Evolutionary conservation across 2,113 vertebrate species (phyloP), one percentile per base, ranked within the genome.

Genomic region (Eclectus roratus): DNA sequence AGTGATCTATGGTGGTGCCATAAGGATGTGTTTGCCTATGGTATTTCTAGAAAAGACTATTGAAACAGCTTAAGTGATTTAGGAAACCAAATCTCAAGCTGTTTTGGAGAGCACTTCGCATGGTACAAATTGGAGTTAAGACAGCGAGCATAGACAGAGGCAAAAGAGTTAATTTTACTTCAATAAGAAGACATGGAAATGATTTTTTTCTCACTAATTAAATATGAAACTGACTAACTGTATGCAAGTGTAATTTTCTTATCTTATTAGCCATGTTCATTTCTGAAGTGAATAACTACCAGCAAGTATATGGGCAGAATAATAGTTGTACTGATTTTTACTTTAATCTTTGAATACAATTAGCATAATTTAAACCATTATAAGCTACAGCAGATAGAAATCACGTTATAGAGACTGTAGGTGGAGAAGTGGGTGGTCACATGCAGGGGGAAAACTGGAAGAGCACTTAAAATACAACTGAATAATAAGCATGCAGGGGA

Each of bases 301-400:
- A 86, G 90, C 80, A 94, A 97, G 88, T 94, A 93, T 96, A 96
- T 77, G 89, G 89, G 91, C 84, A 97, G 96, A 97, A 97, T 97
- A 97, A 98, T 97, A 97, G 97, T 96, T 15, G 43, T 89, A 96
- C 96, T 97, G 94, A 94, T 97, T 98, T 97, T 98, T 97, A 97
- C 95, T 98, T 97, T 91, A 97, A 97, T 94, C 93, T 96, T 73
- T 95, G 97, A 97, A 98, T 98, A 97, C 95, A 97, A 98, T 98
- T 98, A 98, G 79, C 97, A 98, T 98, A 97, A 98, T 98, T 98
- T 93, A 97, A 96, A 86, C 91, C 95, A 96, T 98, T 98, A 98
- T 97, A 97, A 97, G 88, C 89, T 95, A 94, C 91, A 97, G 94
- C 78, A 97, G 96, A 97, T 97, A 98, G 93, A 98, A 97, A 97